phyloP scores from a whole-genome alignment of 2,113 vertebrate genomes.

The Callospermophilus lateralis region DNA sequence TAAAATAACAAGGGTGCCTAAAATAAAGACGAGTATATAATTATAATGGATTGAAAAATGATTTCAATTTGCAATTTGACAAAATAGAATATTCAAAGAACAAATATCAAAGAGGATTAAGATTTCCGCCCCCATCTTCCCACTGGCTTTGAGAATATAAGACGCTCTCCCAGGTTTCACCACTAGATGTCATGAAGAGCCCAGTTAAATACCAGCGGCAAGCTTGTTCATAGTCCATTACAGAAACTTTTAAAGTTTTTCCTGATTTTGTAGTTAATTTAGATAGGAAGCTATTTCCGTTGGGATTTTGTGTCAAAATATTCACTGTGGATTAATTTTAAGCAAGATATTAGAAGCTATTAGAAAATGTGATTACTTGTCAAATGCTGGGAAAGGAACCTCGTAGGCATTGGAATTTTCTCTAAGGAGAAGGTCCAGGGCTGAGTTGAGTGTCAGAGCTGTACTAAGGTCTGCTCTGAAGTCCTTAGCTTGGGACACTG shows the following conservation, averaged over 20 bases:
- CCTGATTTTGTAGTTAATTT: conserved; percentile 53
- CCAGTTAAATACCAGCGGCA: conserved; percentile 65
- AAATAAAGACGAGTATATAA: background rate
- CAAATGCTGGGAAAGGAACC: background rate
- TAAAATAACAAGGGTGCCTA: background rate
- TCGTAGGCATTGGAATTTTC: background rate
- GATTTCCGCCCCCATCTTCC: background rate
- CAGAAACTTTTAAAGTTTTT: conserved; percentile 50
- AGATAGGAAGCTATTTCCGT: conserved; percentile 55
- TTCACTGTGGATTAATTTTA: conserved; percentile 57
- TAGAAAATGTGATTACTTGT: conserved; percentile 28
- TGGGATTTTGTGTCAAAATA: conserved; percentile 47
- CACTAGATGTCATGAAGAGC: conserved; percentile 86
- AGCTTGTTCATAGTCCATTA: accelerated
- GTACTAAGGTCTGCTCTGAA: background rate
- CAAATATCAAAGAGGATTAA: conserved; percentile 21
- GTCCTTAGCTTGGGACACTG: background rate
- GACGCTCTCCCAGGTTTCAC: conserved; percentile 13
- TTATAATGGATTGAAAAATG: background rate
- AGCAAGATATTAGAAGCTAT: conserved; percentile 43
- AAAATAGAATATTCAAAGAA: conserved; percentile 43
- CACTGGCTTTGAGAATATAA: background rate
- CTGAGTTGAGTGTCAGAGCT: background rate
- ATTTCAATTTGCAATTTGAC: background rate
- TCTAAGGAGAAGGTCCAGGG: background rate